Conservation (phyloP, 2,888 invertebrate genomes). For the Drymonia ruficornis region DNA sequence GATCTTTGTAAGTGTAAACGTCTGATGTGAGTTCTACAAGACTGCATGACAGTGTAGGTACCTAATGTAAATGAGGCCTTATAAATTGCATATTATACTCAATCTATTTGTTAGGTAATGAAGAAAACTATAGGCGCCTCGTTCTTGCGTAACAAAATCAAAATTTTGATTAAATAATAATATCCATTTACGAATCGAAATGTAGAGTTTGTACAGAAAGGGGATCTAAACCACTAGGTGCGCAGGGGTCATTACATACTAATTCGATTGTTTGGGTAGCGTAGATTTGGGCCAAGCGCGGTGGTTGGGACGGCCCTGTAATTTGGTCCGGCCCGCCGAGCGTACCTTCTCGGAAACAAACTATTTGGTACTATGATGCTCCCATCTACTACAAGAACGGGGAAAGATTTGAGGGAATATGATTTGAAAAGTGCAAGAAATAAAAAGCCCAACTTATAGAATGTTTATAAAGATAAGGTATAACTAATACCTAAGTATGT, state of each 20-base stretch:
- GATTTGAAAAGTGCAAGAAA: neutral
- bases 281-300: constrained; percentile 71
- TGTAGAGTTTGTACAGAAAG: constrained; percentile 23
- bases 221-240: constrained; percentile 36
- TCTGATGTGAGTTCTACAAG: too few species aligned
- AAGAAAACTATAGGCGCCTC: too few species aligned
- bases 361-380: constrained; percentile 45
- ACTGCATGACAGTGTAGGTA: too few species aligned
- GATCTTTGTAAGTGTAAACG: too few species aligned
- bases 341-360: constrained; percentile 63
- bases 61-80: too few species aligned
- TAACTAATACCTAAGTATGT: too few species aligned
- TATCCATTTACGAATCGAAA: constrained; percentile 34
- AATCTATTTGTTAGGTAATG: too few species aligned
- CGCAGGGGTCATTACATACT: constrained; percentile 67
- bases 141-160: neutral
- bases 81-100: too few species aligned
- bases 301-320: constrained; percentile 69
- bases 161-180: constrained; percentile 8
- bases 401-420: neutral
- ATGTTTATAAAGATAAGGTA: too few species aligned
- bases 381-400: neutral
- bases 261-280: constrained; percentile 80
- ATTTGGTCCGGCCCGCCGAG: constrained; percentile 59
- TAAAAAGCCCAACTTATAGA: neutral